Percentiles rank a stretch among this genome's conserved stretches.
These are phyloP conservation scores for Hylomyscus alleni DNA, from an alignment of 2,797 vertebrate species.

Conservation along the genomic window DNA sequence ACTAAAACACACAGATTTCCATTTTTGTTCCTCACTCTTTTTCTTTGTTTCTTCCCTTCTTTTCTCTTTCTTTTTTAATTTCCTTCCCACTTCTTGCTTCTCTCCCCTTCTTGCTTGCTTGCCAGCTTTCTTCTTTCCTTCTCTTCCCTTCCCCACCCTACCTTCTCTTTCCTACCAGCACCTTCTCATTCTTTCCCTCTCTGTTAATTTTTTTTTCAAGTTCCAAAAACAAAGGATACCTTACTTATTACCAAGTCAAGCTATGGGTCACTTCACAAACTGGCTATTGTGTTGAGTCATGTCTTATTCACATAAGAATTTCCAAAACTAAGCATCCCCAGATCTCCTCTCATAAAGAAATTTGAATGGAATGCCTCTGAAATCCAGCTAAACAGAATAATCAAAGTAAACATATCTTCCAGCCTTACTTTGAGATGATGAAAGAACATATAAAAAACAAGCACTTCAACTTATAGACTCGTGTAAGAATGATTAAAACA, in stretches of 20 bases:
- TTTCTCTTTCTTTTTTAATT: background rate
- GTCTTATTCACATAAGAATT: background rate
- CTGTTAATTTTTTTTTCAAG: background rate
- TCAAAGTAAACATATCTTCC: background rate
- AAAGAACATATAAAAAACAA: background rate
- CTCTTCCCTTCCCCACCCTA: background rate
- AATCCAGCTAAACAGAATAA: background rate
- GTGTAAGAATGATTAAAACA: background rate
- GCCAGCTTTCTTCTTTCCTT: background rate
- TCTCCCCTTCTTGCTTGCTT: background rate
- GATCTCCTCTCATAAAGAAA: background rate
- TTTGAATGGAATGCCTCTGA: background rate
- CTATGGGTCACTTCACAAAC: background rate
- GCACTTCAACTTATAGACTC: background rate
- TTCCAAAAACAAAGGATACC: background rate
- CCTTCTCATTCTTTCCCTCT: background rate
- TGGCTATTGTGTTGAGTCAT: background rate
- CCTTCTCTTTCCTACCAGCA: background rate
- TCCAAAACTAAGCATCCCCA: background rate
- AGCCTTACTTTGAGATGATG: background rate
- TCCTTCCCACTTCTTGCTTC: background rate
- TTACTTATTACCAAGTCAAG: background rate
- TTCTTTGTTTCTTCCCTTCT: too few species aligned
- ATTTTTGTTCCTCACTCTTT: too few species aligned
- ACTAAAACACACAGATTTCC: too few species aligned